Evolutionary conservation across 2,113 vertebrate genomes (phyloP).

Genomic region (Stegostoma tigrinum): DNA sequence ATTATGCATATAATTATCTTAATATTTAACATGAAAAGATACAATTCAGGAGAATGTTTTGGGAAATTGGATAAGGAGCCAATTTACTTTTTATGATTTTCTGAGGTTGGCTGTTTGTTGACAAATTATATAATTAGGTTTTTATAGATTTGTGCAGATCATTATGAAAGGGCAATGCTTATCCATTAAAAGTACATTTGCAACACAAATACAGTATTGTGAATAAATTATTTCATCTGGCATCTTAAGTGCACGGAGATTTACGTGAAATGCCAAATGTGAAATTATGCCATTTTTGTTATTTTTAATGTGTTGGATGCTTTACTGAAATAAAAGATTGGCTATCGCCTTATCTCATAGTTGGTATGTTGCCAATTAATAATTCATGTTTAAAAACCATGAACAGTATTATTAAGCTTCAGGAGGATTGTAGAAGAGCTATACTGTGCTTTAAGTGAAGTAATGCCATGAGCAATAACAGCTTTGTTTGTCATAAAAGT

Average conservation of each 20-base stretch:
- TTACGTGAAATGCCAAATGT: background rate
- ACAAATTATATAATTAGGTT: background rate
- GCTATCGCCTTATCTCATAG: background rate
- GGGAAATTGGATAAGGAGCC: background rate
- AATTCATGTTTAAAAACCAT: background rate
- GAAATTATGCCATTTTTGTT: background rate
- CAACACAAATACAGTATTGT: background rate
- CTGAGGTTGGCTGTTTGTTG: background rate
- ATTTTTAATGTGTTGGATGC: background rate
- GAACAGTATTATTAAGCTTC: background rate
- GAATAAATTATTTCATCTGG: background rate
- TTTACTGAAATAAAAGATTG: background rate
- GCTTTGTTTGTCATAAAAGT: background rate
- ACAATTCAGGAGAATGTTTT: background rate
- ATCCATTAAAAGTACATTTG: background rate
- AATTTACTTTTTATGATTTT: background rate
- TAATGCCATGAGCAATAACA: background rate
- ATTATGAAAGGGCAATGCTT: background rate
- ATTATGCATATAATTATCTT: background rate
- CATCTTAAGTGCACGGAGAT: background rate
- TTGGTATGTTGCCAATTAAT: background rate
- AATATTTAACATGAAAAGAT: background rate
- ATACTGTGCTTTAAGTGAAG: background rate
- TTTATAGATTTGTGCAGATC: background rate
- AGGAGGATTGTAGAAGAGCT: background rate